Evolutionary conservation across 2,113 vertebrate genomes (phyloP).

Genomic region (Charadrius vociferus): DNA sequence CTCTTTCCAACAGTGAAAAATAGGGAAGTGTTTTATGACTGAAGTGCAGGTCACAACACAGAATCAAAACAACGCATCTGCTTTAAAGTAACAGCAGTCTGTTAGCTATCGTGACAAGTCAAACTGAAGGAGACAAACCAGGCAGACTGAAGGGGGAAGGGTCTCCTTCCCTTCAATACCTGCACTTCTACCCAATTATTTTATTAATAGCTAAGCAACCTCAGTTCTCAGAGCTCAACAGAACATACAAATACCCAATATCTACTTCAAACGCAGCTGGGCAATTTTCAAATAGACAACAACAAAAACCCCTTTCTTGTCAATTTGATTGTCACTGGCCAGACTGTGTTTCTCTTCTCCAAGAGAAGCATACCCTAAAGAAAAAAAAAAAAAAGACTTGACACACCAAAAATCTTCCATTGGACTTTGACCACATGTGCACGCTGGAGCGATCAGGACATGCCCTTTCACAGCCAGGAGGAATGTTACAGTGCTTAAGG

Average conservation of each 20-base stretch:
- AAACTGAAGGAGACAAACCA: background rate
- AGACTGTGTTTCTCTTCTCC: background rate
- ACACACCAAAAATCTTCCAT: background rate
- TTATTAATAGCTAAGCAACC: background rate
- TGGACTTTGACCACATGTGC: background rate
- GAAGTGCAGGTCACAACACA: background rate
- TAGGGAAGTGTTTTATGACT: background rate
- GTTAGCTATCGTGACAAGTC: background rate
- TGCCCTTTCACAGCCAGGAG: background rate
- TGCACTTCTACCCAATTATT: rapidly evolving
- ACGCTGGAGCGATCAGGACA: background rate
- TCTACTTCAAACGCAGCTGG: background rate
- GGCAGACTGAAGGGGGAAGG: background rate
- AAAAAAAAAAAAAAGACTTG: background rate
- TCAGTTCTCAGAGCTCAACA: background rate
- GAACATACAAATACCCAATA: background rate
- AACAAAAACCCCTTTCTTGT: background rate
- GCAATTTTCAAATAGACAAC: background rate
- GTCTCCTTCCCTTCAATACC: background rate
- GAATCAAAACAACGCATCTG: background rate
- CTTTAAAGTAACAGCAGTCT: background rate
- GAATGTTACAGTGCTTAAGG: background rate
- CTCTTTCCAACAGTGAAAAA: background rate
- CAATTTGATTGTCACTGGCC: background rate
- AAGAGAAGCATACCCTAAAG: background rate